Base-by-base conservation (phyloP, 1,140 invertebrate species). In the Tetranychus cinnabarinus region DNA sequence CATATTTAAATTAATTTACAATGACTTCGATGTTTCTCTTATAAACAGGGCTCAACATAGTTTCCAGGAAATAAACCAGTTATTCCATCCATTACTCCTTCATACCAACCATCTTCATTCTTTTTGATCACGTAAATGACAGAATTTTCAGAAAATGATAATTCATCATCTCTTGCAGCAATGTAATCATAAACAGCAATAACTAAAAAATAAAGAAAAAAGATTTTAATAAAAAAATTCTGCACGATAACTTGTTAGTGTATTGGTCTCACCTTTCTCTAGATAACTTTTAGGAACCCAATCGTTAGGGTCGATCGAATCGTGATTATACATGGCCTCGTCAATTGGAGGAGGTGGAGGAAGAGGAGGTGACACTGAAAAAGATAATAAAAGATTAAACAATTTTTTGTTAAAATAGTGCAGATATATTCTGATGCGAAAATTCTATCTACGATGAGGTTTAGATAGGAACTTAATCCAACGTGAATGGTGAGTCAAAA, bases 91-190 rank as follows among this genome's bases (percentile, higher is more conserved):
- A 98, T 88, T 1, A 98, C 89, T 10, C 93, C 95, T 75, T 99
- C 95, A 84, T 88, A 95, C 93, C 95, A 98, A 35, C 93, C 96
- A 75, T 99, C 96, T 70, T 98, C 95, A 72, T 99, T 99, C 74
- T 98, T 98, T 75, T 97, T 95, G 65, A 98, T 74, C 50, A 99
- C 93, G 72, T 97, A 99, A 68, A 99, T 95, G 15, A 98, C 84
- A 3, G 90, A 83, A 75, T 92, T 96, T 74, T 98, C 95, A 70
- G 88, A 84, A 74, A 99, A 97, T 65, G 88, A 91, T 45, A 99
- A 74, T 74, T 99, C 96, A 73, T 99, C 96, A 68, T 95, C 89
- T 74, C 97, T 96, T 70, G 95, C 89, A 3, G 92, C 91, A 67
- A 88, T 84, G 72, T 99, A 99, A 74, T 98, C 95, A 72, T 97